A percentile compares a stretch with the other conserved stretches of the same genome.
Conservation (phyloP, 2,113 vertebrate species). For the Anser cygnoides region DNA sequence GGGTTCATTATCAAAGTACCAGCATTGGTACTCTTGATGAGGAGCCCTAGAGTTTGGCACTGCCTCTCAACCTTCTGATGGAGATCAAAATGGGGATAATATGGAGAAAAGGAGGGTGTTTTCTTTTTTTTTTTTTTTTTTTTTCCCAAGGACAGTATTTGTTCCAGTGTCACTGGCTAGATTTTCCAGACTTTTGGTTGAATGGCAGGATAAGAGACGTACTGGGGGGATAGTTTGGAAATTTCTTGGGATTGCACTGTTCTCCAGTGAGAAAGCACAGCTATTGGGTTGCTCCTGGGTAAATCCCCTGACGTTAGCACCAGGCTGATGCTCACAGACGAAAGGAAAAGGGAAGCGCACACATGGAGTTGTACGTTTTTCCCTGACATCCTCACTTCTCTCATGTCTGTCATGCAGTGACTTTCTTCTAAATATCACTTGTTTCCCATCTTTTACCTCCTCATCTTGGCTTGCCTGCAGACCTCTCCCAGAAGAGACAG, state of each 20-base stretch:
- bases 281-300: background rate
- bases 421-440: background rate
- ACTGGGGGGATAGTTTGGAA: background rate
- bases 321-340: background rate
- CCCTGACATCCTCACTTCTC: background rate
- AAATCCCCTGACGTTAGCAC: background rate
- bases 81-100: background rate
- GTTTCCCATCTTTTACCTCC: background rate
- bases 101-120: accelerated
- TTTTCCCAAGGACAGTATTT: background rate
- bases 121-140: background rate
- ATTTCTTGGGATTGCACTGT: background rate
- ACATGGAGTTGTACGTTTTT: accelerated
- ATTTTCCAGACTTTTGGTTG: background rate
- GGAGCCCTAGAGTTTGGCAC: background rate
- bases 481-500: slow-evolving; percentile 87
- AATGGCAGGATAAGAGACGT: background rate
- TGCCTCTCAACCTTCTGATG: background rate
- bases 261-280: background rate
- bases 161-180: accelerated
- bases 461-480: slow-evolving; percentile 50
- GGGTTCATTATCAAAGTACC: background rate
- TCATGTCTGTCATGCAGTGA: background rate
- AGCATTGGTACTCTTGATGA: background rate
- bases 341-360: background rate